Conservation (phyloP, 2,797 vertebrate genomes). For the Sebastes oblongus region DNA sequence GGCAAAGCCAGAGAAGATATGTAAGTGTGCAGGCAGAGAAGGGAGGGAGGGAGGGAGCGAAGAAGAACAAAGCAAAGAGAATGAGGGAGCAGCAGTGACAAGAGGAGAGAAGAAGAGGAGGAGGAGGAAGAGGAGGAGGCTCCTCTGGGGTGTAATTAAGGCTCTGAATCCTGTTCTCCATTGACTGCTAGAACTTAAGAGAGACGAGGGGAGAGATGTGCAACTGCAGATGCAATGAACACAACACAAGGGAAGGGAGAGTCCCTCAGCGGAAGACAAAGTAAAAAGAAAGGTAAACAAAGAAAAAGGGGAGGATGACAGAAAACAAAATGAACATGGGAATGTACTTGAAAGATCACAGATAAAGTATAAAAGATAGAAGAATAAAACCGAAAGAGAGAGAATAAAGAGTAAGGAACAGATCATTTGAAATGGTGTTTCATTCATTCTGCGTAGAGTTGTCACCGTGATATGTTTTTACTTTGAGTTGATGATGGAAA, state of each 20-base stretch:
- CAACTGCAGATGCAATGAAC: conserved; percentile 13
- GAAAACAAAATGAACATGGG: not conserved
- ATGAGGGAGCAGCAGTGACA: conserved; percentile 28
- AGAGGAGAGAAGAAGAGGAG: conserved; percentile 9
- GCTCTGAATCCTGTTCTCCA: conserved; percentile 48
- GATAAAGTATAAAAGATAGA: not conserved
- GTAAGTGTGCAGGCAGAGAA: not conserved
- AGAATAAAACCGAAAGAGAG: not conserved
- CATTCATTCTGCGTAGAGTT: not conserved
- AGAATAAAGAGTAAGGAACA: not conserved
- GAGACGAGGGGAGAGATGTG: conserved; percentile 31
- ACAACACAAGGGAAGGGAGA: not conserved
- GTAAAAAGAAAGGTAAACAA: conserved; percentile 7
- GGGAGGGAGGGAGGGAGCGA: not conserved
- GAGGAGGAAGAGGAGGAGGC: conserved; percentile 9
- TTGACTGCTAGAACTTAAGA: conserved; percentile 47
- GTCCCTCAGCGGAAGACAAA: not conserved
- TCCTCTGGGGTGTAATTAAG: conserved; percentile 75
- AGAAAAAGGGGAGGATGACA: not conserved
- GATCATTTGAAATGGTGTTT: not conserved
- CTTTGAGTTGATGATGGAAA: not conserved
- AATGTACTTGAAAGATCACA: not conserved
- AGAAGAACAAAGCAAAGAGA: conserved; percentile 44
- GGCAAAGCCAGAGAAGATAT: not conserved
- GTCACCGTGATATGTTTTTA: not conserved